phyloP scores from a whole-genome alignment of 2,888 invertebrate species.

The Apamea anceps region DNA sequence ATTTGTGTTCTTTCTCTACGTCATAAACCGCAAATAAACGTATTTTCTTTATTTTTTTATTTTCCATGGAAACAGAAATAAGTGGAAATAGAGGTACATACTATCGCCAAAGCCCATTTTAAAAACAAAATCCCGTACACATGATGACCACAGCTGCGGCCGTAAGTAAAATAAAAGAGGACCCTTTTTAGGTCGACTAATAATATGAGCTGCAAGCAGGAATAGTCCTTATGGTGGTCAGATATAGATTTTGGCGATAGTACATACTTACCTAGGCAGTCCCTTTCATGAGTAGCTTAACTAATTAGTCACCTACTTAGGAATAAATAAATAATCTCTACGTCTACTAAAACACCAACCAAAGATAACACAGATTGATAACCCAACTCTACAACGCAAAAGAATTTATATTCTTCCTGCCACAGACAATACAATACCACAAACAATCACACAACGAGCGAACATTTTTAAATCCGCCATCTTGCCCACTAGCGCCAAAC shows the following conservation, averaged over 20 bases:
- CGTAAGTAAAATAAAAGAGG: too few relatives aligned
- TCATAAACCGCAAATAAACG: not conserved
- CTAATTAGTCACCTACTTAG: constrained; percentile 1
- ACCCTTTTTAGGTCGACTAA: too few relatives aligned
- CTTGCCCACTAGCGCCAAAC: constrained; percentile 49
- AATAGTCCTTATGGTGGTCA: too few relatives aligned
- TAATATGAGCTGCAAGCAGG: too few relatives aligned
- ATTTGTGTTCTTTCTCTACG: not conserved
- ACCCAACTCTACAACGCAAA: constrained; percentile 21
- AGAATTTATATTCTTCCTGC: constrained; percentile 51
- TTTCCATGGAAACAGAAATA: not conserved
- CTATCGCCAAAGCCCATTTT: too few relatives aligned
- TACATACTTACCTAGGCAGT: not conserved
- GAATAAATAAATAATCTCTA: not conserved
- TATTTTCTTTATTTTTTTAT: not conserved
- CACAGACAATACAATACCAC: constrained; percentile 38
- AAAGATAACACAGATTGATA: constrained; percentile 46
- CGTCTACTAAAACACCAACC: constrained; percentile 5
- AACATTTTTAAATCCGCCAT: constrained; percentile 54
- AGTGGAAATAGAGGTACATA: not conserved
- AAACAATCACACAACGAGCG: constrained; percentile 9
- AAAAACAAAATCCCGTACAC: too few relatives aligned
- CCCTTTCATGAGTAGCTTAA: not conserved
- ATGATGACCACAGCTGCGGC: too few relatives aligned
- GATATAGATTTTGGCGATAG: not conserved